Base-by-base conservation (phyloP, 2,113 vertebrate genomes). In the Pholis gunnellus region DNA sequence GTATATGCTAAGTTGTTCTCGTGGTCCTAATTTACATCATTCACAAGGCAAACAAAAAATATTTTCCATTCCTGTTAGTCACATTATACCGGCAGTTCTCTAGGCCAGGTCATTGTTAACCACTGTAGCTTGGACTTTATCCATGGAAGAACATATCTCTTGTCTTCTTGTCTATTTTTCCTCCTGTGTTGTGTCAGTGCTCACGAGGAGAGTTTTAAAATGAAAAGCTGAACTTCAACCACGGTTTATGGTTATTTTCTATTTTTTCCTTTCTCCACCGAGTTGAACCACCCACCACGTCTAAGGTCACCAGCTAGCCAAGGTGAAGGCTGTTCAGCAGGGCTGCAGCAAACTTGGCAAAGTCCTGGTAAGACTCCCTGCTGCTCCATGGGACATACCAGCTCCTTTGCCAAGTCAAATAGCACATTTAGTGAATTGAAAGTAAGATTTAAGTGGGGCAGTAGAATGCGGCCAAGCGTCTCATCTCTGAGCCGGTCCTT, bases 341-440 rank as follows among this genome's bases (percentile, higher is more conserved):
- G 93, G 91, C 95, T 96, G 96, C 95, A 95, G 94, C 92, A 95
- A 96, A 97, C 96, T 97, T 97, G 95, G 95, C 96, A 96, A 96
- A 95, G 95, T 95, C 95, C 94, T 95, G 96, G 96, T 96, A 95
- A 96, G 95, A 95, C 96, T 96, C 96, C 96, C 96, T 85, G 95
- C 96, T 96, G 96, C 96, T 96, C 95, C 95, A 93, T 95, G 96
- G 96, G 96, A 96, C 96, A 97, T 95, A 96, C 96, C 94, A 94
- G 94, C 93, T 96, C 95, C 95, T 96, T 97, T 97, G 96, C 96
- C 96, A 98, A 98, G 96, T 97, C 96, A 97, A 98, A 98, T 96
- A 97, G 96, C 96, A 97, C 97, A 97, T 97, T 97, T 96, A 96
- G 96, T 97, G 96, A 97, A 97, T 96, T 97, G 95, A 95, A 97